phyloP scores from a whole-genome alignment of 2,113 vertebrate species.

The Sapayoa aenigma region DNA sequence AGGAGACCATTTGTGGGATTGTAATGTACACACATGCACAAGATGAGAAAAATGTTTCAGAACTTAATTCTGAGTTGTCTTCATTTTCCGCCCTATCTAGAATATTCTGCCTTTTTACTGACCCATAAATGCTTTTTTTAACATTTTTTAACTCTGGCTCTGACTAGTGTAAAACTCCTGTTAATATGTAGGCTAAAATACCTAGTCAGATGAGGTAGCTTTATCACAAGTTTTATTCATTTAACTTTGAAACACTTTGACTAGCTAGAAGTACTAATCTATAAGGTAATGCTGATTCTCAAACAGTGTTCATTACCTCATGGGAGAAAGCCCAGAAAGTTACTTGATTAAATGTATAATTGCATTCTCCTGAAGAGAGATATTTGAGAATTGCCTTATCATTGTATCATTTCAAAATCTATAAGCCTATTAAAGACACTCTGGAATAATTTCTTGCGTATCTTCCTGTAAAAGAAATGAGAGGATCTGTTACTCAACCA shows the following conservation, averaged over 20 bases:
- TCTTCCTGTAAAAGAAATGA: background rate
- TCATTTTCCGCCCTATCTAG: background rate
- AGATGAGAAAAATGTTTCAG: background rate
- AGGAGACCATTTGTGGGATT: background rate
- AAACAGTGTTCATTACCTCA: background rate
- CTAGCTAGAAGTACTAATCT: background rate
- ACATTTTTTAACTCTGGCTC: background rate
- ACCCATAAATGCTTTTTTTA: background rate
- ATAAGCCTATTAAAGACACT: background rate
- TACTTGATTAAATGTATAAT: background rate
- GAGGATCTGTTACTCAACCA: background rate
- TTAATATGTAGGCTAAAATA: background rate
- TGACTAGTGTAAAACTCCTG: background rate
- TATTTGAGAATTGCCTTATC: background rate
- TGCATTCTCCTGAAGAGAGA: background rate
- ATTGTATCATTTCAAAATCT: slow-evolving; percentile 7
- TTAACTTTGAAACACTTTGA: background rate
- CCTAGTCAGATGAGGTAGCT: background rate
- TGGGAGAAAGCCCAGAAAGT: background rate
- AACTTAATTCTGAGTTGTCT: background rate
- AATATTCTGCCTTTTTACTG: background rate
- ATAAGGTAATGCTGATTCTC: background rate
- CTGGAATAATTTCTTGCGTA: background rate
- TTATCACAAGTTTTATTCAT: background rate
- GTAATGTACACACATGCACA: background rate